A percentile compares a stretch with the other conserved stretches of the same genome.
Conservation (phyloP, 2,113 vertebrate species). For the Antennarius striatus region DNA sequence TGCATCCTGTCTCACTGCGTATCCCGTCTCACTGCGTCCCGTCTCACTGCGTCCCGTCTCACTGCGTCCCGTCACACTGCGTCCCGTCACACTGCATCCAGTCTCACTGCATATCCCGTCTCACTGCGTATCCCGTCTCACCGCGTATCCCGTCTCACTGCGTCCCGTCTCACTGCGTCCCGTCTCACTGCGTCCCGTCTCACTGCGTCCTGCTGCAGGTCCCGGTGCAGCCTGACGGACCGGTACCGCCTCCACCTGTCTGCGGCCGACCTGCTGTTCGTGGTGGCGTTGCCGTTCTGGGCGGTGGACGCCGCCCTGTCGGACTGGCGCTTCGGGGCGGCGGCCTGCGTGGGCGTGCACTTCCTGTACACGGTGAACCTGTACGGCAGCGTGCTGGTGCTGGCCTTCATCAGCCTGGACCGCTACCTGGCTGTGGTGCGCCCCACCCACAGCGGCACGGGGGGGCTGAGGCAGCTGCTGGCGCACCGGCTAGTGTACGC, state of each 20-base stretch:
- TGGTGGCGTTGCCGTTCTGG: slow-evolving; percentile 96
- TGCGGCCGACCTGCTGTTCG: slow-evolving; percentile 95
- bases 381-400: slow-evolving; percentile 95
- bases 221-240: slow-evolving; percentile 92
- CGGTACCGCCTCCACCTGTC: slow-evolving; percentile 95
- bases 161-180: too few relatives aligned
- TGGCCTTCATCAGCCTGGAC: slow-evolving; percentile 98
- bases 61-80: too few relatives aligned
- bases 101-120: too few relatives aligned
- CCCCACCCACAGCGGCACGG: slow-evolving; percentile 93
- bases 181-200: too few relatives aligned
- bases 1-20: too few relatives aligned
- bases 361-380: slow-evolving; percentile 96
- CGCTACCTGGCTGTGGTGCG: slow-evolving; percentile 95
- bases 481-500: slow-evolving; percentile 90
- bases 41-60: too few relatives aligned
- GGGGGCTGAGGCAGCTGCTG: slow-evolving; percentile 88
- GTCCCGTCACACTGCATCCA: too few relatives aligned
- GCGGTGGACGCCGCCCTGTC: slow-evolving; percentile 87
- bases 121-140: too few relatives aligned
- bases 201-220: slow-evolving; percentile 54
- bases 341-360: slow-evolving; percentile 89
- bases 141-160: too few relatives aligned
- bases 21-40: too few relatives aligned
- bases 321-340: slow-evolving; percentile 89